These are phyloP conservation scores for Ptilodon capucinus DNA, from an alignment of 2,888 invertebrate species.

Conservation along the genomic window DNA sequence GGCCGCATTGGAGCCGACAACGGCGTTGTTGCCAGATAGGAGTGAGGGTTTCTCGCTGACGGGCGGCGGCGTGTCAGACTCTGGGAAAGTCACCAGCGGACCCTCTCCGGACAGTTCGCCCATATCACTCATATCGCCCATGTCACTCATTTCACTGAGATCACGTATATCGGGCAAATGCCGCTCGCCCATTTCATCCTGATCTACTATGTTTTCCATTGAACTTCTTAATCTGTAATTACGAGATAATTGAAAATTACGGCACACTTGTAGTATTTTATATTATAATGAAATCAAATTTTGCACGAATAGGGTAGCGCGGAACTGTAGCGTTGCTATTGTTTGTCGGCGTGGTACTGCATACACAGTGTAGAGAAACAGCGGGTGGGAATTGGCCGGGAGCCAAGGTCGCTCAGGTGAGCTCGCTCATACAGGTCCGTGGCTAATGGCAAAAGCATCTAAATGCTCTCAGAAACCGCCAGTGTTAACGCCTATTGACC, in stretches of 20 bases:
- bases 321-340: slow-evolving; percentile 68
- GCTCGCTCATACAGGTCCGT: slow-evolving; percentile 59
- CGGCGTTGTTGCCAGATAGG: slow-evolving; percentile 67
- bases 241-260: neutral
- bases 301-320: slow-evolving; percentile 41
- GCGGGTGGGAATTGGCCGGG: slow-evolving; percentile 70
- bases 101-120: slow-evolving; percentile 77
- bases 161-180: slow-evolving; percentile 76
- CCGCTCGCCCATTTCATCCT: slow-evolving; percentile 74
- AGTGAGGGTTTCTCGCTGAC: slow-evolving; percentile 70
- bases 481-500: slow-evolving; percentile 54
- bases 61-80: slow-evolving; percentile 88
- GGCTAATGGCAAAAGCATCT: slow-evolving; percentile 50
- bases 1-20: slow-evolving; percentile 70
- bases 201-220: slow-evolving; percentile 90
- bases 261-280: neutral
- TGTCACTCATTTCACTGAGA: slow-evolving; percentile 74
- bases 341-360: slow-evolving; percentile 77
- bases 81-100: slow-evolving; percentile 91
- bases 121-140: slow-evolving; percentile 78
- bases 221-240: slow-evolving; percentile 85
- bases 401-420: slow-evolving; percentile 80
- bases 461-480: slow-evolving; percentile 39
- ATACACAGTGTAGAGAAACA: slow-evolving; percentile 67
- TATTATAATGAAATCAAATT: slow-evolving; percentile 14